Evolutionary conservation across 2,113 vertebrate genomes (phyloP).

Genomic region (Cyanocitta stelleri): DNA sequence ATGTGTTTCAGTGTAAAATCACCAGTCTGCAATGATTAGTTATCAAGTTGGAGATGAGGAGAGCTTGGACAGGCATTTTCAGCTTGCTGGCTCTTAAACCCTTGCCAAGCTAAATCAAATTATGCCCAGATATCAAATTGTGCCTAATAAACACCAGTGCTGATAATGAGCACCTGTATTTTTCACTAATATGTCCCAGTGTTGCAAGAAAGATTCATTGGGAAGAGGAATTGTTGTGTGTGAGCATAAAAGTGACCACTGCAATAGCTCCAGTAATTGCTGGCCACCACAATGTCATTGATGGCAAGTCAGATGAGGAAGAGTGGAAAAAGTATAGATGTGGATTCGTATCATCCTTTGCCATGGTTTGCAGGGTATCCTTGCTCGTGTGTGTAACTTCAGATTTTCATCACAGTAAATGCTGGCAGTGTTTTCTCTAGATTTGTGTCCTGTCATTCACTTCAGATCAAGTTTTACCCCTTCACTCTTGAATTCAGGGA

Average conservation of each 20-base stretch:
- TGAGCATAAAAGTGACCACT: neutral
- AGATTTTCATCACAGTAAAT: neutral
- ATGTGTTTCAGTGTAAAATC: constrained; percentile 44
- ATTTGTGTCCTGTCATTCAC: neutral
- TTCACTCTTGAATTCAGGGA: neutral
- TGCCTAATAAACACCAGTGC: neutral
- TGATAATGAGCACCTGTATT: neutral
- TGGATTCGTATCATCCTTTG: neutral
- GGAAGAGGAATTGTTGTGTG: neutral
- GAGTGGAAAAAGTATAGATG: neutral
- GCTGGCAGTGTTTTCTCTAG: neutral
- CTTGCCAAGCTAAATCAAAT: neutral
- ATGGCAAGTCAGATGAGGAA: neutral
- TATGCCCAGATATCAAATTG: neutral
- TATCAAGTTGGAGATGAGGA: neutral
- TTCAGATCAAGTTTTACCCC: neutral
- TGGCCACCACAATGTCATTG: neutral
- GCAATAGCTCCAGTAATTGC: neutral
- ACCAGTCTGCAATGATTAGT: neutral
- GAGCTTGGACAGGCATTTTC: neutral
- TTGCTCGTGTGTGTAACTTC: neutral
- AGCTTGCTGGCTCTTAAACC: neutral
- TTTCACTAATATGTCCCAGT: neutral
- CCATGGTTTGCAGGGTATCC: neutral
- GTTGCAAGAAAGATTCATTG: neutral